These are phyloP conservation scores for Didymodactylos carnosus DNA, from an alignment of 2,888 invertebrate genomes.

Conservation along the genomic window DNA sequence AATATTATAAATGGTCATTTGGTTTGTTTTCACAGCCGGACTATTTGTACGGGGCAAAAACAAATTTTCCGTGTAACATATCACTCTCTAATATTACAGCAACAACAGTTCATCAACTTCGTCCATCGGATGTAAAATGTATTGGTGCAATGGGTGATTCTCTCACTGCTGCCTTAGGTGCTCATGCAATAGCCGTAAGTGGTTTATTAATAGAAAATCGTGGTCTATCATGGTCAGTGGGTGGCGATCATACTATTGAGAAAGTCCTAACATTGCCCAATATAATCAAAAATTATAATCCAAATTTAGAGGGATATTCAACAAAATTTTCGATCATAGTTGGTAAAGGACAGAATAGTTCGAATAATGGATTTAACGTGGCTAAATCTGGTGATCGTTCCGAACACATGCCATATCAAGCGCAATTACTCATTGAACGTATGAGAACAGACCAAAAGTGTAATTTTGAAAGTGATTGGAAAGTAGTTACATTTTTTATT, in stretches of 20 bases:
- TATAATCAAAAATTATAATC: conserved; percentile 25
- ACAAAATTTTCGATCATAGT: conserved; percentile 17
- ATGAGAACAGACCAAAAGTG: conserved; percentile 14
- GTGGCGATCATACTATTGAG: conserved; percentile 21
- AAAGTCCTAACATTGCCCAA: conserved; percentile 22
- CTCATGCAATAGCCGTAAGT: conserved; percentile 21
- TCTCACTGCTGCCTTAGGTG: conserved; percentile 24
- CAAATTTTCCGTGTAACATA: not conserved
- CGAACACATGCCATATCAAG: conserved; percentile 18
- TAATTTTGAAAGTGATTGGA: conserved; percentile 18
- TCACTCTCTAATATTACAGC: not conserved
- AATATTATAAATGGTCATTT: not conserved
- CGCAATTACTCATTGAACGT: conserved; percentile 15
- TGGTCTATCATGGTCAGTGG: conserved; percentile 24
- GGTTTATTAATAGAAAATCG: conserved; percentile 21
- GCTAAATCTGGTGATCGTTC: conserved; percentile 21
- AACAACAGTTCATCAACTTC: conserved; percentile 21
- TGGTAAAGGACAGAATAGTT: not conserved
- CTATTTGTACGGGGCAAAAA: not conserved
- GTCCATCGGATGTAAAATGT: conserved; percentile 21
- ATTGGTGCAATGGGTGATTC: conserved; percentile 25
- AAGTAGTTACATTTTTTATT: conserved; percentile 18
- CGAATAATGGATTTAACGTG: not conserved
- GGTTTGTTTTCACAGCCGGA: not conserved
- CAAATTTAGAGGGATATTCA: conserved; percentile 22